A percentile compares a stretch with the other conserved stretches of the same genome.
phyloP scores from a whole-genome alignment of 2,113 vertebrate genomes.

The Ammodytes dubius region DNA sequence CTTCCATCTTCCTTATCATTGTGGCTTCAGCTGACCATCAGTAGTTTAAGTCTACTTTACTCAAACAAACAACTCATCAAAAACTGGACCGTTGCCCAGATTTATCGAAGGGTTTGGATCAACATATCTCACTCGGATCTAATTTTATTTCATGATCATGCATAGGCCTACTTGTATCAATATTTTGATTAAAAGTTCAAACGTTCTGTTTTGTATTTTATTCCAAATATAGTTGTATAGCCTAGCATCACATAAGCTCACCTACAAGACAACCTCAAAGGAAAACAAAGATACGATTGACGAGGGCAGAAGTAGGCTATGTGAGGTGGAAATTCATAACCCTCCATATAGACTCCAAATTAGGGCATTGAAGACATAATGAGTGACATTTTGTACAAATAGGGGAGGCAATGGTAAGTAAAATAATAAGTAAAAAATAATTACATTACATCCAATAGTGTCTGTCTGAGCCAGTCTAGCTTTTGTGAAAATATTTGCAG shows the following conservation, averaged over 20 bases:
- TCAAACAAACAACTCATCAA: neutral
- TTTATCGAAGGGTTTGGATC: neutral
- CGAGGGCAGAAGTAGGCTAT: neutral
- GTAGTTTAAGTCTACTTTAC: neutral
- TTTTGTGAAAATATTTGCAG: neutral
- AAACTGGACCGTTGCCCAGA: slow-evolving; percentile 6
- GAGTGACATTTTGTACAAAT: neutral
- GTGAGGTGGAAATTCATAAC: neutral
- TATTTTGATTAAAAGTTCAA: neutral
- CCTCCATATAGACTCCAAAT: neutral
- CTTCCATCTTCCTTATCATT: neutral
- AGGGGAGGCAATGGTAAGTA: too few species aligned
- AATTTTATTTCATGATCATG: slow-evolving; percentile 8
- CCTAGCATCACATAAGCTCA: neutral
- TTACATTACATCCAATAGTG: neutral
- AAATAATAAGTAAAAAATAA: neutral
- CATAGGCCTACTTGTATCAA: neutral
- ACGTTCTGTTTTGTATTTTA: neutral
- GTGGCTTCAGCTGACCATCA: neutral
- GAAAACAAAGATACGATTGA: neutral
- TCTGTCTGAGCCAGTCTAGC: neutral
- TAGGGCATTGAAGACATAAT: neutral
- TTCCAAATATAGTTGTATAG: too few species aligned
- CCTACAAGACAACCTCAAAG: neutral
- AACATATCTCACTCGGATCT: slow-evolving; percentile 27